Conservation (phyloP, 64 coral and sea anemone genomes). For the Dendrophyllia cribrosa region DNA sequence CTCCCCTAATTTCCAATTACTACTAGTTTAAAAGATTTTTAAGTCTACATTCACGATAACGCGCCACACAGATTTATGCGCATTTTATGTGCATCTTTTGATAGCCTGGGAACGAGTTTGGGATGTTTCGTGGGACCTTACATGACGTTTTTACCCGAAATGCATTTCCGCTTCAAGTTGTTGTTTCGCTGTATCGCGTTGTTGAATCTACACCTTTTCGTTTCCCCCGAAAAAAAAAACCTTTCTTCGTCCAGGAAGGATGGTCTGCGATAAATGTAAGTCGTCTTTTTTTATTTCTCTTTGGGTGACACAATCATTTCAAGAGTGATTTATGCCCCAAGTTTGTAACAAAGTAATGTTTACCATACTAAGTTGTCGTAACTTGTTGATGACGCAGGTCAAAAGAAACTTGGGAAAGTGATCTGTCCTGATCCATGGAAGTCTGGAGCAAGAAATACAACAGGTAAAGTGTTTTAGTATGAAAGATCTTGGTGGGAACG, state of each 20-base stretch:
- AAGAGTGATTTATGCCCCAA: neutral
- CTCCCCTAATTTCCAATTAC: too few species aligned
- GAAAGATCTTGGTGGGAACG: too few species aligned
- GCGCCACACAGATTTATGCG: too few species aligned
- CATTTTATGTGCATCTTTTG: too few species aligned
- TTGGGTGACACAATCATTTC: neutral
- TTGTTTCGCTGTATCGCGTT: neutral
- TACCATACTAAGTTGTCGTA: neutral
- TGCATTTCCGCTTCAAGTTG: neutral
- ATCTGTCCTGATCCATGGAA: constrained; percentile 98
- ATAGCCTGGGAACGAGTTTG: neutral
- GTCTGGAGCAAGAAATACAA: constrained; percentile 93
- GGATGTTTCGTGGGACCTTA: neutral
- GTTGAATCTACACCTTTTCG: neutral
- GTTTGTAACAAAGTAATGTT: neutral
- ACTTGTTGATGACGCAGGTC: constrained; percentile 62
- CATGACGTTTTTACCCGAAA: neutral
- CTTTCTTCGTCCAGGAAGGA: neutral
- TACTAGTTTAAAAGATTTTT: too few species aligned
- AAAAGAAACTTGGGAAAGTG: constrained; percentile 96
- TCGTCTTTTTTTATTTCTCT: neutral
- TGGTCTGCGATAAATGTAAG: constrained; percentile 55
- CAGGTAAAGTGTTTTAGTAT: constrained; percentile 37
- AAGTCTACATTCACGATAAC: too few species aligned
- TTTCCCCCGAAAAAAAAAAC: neutral